Evolutionary conservation across 2,113 vertebrate genomes (phyloP).

Genomic region (Prietella phreatophila): DNA sequence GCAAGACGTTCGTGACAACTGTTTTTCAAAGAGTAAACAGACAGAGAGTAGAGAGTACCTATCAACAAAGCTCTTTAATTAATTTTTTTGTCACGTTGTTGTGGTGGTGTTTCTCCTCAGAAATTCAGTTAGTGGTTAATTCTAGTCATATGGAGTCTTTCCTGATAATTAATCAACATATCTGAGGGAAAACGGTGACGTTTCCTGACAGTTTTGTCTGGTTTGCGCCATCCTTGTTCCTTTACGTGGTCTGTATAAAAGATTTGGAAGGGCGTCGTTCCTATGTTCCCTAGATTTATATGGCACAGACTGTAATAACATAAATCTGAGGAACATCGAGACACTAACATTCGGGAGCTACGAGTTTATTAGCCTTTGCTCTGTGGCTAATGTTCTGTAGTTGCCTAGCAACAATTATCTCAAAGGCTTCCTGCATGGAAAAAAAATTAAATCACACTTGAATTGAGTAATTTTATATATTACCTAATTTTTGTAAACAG

Average conservation of each 20-base stretch:
- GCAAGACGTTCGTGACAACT: background rate
- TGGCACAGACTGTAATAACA: no score
- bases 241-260: background rate
- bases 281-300: no score
- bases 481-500: background rate
- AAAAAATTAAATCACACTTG: background rate
- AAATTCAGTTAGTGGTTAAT: background rate
- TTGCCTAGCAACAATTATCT: background rate
- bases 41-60: no score
- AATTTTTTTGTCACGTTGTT: background rate
- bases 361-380: background rate
- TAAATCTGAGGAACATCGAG: no score
- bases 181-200: background rate
- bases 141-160: no score
- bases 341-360: background rate
- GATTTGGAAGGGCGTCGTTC: background rate
- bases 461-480: background rate
- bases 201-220: background rate
- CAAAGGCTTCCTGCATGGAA: background rate
- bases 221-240: background rate
- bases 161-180: background rate
- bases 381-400: background rate
- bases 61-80: no score
- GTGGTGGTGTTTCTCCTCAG: background rate
- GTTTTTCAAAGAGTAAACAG: background rate